Evolutionary conservation across 92 coral and sea anemone genomes (phyloP).

Genomic region (Epizoanthus illoricatus): DNA sequence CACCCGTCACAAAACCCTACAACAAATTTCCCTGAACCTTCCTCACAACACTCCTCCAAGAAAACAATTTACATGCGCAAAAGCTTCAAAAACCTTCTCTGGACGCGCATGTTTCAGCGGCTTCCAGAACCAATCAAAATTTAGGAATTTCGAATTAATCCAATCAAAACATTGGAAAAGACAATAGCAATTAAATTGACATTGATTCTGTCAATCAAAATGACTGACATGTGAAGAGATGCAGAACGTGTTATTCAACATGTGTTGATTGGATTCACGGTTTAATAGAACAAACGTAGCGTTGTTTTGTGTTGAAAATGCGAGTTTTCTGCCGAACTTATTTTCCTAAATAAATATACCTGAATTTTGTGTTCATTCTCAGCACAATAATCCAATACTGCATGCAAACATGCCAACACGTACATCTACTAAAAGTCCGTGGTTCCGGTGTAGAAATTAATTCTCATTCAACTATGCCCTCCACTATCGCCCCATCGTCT

Average conservation of each 20-base stretch:
- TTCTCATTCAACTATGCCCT: slow-evolving; percentile 23
- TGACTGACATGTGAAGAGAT: slow-evolving; percentile 61
- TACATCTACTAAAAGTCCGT: slow-evolving; percentile 15
- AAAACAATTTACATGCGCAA: slow-evolving; percentile 94
- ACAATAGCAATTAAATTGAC: slow-evolving; percentile 39
- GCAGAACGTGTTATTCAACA: slow-evolving; percentile 37
- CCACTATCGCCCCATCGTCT: not conserved
- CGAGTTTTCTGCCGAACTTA: not conserved
- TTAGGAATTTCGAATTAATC: not conserved
- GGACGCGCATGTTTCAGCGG: slow-evolving; percentile 80
- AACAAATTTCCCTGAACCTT: slow-evolving; percentile 28
- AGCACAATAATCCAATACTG: not conserved
- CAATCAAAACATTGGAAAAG: slow-evolving; percentile 22
- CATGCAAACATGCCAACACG: slow-evolving; percentile 21
- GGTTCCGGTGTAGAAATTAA: slow-evolving; percentile 38
- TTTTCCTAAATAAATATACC: not conserved
- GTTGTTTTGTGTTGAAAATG: not conserved
- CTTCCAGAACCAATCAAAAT: slow-evolving; percentile 72
- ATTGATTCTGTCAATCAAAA: slow-evolving; percentile 73
- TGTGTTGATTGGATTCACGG: slow-evolving; percentile 34
- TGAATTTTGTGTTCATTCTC: slow-evolving; percentile 16
- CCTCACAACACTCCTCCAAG: slow-evolving; percentile 50
- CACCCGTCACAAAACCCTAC: slow-evolving; percentile 48
- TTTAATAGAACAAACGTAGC: slow-evolving; percentile 6
- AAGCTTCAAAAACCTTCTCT: slow-evolving; percentile 61